phyloP scores from a whole-genome alignment of 2,888 invertebrate genomes.

The Cataglyphis rosenhaueri region DNA sequence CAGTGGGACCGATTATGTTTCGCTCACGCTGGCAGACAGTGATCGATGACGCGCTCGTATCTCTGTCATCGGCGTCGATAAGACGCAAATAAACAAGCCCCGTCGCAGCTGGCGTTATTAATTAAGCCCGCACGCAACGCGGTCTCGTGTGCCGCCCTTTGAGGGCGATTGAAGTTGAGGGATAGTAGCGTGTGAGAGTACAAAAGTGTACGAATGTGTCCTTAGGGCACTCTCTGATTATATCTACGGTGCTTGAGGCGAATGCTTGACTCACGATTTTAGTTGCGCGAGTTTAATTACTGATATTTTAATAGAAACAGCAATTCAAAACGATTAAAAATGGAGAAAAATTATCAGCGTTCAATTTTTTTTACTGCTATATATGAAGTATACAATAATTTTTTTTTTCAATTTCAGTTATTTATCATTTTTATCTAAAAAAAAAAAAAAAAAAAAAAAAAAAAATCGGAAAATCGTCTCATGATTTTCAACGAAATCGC shows the following conservation, averaged over 20 bases:
- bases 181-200: constrained; percentile 6
- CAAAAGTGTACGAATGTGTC: constrained; percentile 8
- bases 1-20: constrained; percentile 53
- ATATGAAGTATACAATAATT: background rate
- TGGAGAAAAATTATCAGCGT: background rate
- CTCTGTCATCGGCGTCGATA: constrained; percentile 56
- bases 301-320: background rate
- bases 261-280: background rate
- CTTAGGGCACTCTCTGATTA: background rate
- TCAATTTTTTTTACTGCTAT: background rate
- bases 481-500: background rate
- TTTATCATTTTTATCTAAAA: background rate
- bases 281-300: background rate
- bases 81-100: constrained; percentile 52
- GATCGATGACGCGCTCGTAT: constrained; percentile 50
- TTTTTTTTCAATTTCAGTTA: background rate
- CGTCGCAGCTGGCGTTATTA: constrained; percentile 53
- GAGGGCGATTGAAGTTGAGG: background rate
- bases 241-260: background rate
- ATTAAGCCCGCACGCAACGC: constrained; percentile 52
- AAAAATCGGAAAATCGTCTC: background rate
- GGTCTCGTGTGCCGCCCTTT: background rate
- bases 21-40: constrained; percentile 44
- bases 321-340: background rate
- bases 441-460: background rate